Evolutionary conservation across 1,140 invertebrate species (phyloP).

Genomic region (Saxidomus purpurata): DNA sequence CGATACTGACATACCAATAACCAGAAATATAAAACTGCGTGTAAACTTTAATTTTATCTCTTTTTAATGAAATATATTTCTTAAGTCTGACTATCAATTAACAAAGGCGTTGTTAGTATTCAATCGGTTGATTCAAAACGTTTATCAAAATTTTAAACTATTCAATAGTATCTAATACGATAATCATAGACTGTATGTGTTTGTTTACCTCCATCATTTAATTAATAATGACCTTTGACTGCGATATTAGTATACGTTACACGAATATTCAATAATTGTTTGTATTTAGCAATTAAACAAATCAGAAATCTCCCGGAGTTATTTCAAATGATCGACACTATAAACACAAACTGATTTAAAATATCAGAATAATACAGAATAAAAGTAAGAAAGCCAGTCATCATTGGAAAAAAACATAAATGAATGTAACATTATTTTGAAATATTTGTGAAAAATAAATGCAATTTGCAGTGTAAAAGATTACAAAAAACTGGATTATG

Average conservation of each 20-base stretch:
- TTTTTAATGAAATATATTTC: too few relatives aligned
- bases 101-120: not conserved
- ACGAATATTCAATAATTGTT: not conserved
- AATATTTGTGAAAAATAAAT: not conserved
- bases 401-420: not conserved
- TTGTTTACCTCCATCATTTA: not conserved
- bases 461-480: not conserved
- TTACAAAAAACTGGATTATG: not conserved
- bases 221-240: not conserved
- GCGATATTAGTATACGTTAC: not conserved
- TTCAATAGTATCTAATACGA: slow-evolving; percentile 3
- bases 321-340: not conserved
- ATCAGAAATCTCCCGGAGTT: not conserved
- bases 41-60: too few relatives aligned
- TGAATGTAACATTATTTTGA: not conserved
- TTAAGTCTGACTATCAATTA: not conserved
- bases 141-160: not conserved
- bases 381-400: not conserved
- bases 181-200: not conserved
- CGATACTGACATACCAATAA: too few relatives aligned
- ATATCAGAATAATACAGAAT: not conserved
- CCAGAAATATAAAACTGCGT: too few relatives aligned
- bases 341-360: not conserved
- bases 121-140: not conserved
- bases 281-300: not conserved